Evolutionary conservation across 2,797 vertebrate species (phyloP).

Genomic region (Bucorvus abyssinicus): DNA sequence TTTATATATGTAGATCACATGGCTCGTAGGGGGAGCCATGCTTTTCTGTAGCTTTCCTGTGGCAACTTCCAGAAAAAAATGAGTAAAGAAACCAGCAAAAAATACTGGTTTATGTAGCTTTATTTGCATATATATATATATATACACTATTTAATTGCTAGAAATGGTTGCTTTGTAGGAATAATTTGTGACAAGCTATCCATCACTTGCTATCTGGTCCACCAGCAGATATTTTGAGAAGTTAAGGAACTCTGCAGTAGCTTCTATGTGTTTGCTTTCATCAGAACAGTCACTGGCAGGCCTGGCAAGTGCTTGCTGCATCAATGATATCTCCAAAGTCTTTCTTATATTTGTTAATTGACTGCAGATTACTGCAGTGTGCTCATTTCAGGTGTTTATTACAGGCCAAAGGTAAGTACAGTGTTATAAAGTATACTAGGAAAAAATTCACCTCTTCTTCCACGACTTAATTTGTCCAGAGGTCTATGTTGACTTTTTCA

Average conservation of each 20-base stretch:
- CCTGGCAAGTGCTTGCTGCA: conserved; percentile 19
- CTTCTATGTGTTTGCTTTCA: conserved; percentile 3
- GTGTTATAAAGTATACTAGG: neutral
- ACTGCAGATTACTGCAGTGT: neutral
- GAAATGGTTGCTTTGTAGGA: neutral
- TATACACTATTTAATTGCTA: neutral
- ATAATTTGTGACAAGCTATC: neutral
- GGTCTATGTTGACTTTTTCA: neutral
- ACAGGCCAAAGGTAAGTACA: neutral
- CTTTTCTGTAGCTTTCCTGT: neutral
- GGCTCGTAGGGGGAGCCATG: neutral
- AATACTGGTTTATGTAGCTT: neutral
- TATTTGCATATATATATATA: neutral
- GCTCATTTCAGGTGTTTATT: neutral
- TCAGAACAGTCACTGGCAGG: conserved; percentile 14
- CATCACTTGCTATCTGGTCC: neutral
- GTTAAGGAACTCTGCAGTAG: neutral
- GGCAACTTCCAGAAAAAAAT: neutral
- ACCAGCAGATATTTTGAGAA: neutral
- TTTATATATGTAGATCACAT: neutral
- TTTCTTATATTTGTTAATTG: neutral
- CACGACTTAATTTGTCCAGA: neutral
- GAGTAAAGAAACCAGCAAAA: neutral
- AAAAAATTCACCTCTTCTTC: neutral
- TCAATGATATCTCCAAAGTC: neutral